Evolutionary conservation across 1,140 invertebrate species (phyloP).

Genomic region (Diabrotica virgifera): DNA sequence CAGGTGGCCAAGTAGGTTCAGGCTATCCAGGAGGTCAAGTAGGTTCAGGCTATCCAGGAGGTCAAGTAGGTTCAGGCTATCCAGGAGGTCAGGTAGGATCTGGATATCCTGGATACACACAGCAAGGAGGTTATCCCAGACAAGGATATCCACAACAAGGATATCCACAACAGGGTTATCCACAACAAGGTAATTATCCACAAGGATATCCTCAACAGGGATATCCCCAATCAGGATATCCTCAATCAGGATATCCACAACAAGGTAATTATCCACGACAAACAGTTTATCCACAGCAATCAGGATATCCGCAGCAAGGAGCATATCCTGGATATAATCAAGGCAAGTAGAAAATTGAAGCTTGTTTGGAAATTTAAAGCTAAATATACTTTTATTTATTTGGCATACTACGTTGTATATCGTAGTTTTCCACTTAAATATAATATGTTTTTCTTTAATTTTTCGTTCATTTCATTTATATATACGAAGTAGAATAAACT

Average conservation of each 20-base stretch:
- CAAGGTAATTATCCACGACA: slow-evolving; percentile 6
- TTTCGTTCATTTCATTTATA: no score
- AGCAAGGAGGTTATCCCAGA: slow-evolving; percentile 7
- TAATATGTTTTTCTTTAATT: no score
- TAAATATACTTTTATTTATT: no score
- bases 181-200: no score
- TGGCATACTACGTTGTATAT: no score
- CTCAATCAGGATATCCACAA: neutral
- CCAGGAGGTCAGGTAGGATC: slow-evolving; percentile 19
- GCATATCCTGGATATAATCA: slow-evolving; percentile 10
- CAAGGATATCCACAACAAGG: neutral
- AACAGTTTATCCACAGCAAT: neutral
- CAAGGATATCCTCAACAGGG: slow-evolving; percentile 13
- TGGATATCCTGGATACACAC: slow-evolving; percentile 22
- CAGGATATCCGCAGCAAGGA: slow-evolving; percentile 3
- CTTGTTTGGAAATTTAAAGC: no score
- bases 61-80: slow-evolving; percentile 10
- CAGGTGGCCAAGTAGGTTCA: neutral
- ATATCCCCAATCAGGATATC: neutral
- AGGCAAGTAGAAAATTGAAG: neutral
- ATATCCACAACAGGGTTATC: slow-evolving; percentile 12
- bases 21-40: neutral
- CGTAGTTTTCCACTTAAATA: no score
- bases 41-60: neutral
- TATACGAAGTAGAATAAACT: no score